A percentile compares a stretch with the other conserved stretches of the same genome.
These are phyloP conservation scores for Monomorium pharaonis DNA, from an alignment of 1,140 invertebrate species.

Conservation along the genomic window DNA sequence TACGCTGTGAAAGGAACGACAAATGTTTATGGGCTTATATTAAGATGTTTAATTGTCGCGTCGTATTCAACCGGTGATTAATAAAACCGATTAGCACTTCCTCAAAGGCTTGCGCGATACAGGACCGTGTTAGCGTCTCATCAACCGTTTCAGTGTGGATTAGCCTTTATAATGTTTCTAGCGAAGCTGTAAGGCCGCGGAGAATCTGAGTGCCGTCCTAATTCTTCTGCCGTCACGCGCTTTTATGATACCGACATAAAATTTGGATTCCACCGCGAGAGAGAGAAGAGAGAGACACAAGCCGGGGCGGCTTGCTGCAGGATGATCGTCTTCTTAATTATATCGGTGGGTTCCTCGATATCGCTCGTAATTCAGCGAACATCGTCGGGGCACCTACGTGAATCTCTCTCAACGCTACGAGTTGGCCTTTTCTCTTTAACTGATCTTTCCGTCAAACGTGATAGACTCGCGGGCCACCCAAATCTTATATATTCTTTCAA, in stretches of 20 bases:
- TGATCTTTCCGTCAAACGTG: constrained; percentile 61
- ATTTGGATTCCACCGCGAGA: constrained; percentile 76
- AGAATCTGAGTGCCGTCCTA: constrained; percentile 73
- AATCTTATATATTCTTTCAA: not conserved
- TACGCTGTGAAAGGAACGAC: constrained; percentile 16
- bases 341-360: constrained; percentile 72
- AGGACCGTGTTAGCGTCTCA: not conserved
- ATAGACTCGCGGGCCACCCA: constrained; percentile 44
- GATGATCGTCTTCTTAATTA: constrained; percentile 73
- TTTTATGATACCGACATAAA: constrained; percentile 81
- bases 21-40: not conserved
- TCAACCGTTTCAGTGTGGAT: constrained; percentile 51
- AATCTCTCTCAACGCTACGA: constrained; percentile 47
- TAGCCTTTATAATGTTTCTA: constrained; percentile 67
- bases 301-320: constrained; percentile 62
- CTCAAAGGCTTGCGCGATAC: not conserved
- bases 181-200: constrained; percentile 52
- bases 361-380: constrained; percentile 76
- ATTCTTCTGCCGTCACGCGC: constrained; percentile 80
- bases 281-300: constrained; percentile 59
- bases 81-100: constrained; percentile 25
- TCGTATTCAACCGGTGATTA: constrained; percentile 18
- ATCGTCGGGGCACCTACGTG: constrained; percentile 62
- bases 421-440: constrained; percentile 42
- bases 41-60: constrained; percentile 4